These are phyloP conservation scores for Phyllotis vaccarum DNA, from an alignment of 2,797 vertebrate species.

Conservation along the genomic window DNA sequence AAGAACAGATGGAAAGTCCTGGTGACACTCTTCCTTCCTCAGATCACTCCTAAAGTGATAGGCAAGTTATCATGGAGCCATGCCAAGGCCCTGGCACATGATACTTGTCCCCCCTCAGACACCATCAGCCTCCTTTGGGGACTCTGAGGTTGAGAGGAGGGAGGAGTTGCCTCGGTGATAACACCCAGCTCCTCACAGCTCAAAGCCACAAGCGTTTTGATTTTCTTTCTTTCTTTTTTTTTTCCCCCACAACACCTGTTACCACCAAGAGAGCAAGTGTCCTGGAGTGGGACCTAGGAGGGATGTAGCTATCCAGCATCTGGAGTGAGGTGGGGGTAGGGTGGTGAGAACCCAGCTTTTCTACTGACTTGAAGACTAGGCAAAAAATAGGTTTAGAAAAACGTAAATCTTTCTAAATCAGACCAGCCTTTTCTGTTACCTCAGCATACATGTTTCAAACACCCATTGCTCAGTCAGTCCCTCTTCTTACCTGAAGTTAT, in stretches of 20 bases:
- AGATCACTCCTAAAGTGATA: background rate
- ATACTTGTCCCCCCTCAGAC: conserved; percentile 35
- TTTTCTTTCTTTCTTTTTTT: conserved; percentile 19
- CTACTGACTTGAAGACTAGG: background rate
- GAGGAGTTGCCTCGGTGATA: conserved; percentile 9
- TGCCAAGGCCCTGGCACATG: conserved; percentile 61
- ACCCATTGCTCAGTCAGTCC: background rate
- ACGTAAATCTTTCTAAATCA: conserved; percentile 15
- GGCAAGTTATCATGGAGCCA: conserved; percentile 30
- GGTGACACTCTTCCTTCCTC: background rate
- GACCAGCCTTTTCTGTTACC: background rate
- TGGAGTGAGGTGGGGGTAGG: background rate
- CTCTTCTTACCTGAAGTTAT: background rate
- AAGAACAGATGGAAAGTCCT: conserved; percentile 3
- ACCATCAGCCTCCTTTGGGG: background rate
- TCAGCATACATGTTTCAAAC: background rate
- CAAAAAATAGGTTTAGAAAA: conserved; percentile 19
- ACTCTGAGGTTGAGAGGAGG: background rate
- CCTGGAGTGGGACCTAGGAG: background rate
- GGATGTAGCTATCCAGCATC: background rate
- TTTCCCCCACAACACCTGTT: conserved; percentile 77
- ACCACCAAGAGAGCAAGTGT: background rate
- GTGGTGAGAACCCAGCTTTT: conserved; percentile 9
- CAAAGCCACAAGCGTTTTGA: conserved; percentile 68
- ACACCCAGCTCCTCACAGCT: conserved; percentile 43